Base-by-base conservation (phyloP, 1,140 invertebrate genomes). In the Doryteuthis pealeii region DNA sequence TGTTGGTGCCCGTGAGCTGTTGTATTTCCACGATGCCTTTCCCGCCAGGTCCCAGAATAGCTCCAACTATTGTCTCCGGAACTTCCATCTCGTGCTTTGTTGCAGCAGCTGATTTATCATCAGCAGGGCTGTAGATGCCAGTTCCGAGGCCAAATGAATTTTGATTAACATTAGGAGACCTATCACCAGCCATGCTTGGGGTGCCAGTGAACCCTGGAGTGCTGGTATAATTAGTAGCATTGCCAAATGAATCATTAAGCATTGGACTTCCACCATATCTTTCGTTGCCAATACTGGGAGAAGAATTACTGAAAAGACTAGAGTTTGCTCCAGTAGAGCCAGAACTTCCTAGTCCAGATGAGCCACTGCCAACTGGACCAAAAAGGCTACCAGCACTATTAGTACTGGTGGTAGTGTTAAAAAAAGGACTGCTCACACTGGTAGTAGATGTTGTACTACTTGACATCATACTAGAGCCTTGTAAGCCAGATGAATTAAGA, bases 11-110 rank as follows among this genome's bases (percentile, higher is more conserved):
- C 87, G 94, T 97, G 87, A 94, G 91, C 89, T 97, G 94, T 90
- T 98, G 96, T 89, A 99, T 96, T 91, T 99, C 96, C 84, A 97
- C 93, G 85, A 99, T 92, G 86, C 94, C 94, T 89, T 95, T 94
- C 77, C 96, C 97, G 85, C 95, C 95, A 82, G 95, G 96, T 90
- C 95, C 96, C 88, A 99, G 91, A 86, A 99, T 97, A 85, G 96
- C 96, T 85, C 96, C 96, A 84, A 98, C 96, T 89, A 98, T 96
- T 89, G 90, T 90, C 80, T 92, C 97, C 74, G 95, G 92, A 87
- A 98, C 96, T 91, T 97, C 95, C 85, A 93, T 89, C 84, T 93
- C 92, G 85, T 96, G 92, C 90, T 95, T 95, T 88, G 94, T 94
- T 58, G 81, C 86, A 90, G 91, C 90, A 92, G 71, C 73, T 65